Percentiles rank a stretch among this genome's conserved stretches.
Conservation (phyloP, 2,888 invertebrate genomes). For the Nasonia oneida region DNA sequence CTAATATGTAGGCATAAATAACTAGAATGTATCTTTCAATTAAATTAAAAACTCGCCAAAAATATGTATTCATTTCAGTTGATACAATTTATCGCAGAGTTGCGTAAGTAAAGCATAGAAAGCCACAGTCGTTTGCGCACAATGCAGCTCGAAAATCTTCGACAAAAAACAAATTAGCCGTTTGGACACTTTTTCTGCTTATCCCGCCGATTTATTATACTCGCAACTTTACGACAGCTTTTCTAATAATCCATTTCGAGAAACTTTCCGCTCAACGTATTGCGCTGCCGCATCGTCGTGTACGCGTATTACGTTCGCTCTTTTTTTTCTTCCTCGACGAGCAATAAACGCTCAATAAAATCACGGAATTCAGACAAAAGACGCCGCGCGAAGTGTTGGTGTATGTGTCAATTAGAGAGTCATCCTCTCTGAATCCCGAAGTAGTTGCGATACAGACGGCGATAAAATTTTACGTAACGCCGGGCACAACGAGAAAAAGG, state of each 20-base stretch:
- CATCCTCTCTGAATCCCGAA: neutral
- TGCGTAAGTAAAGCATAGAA: neutral
- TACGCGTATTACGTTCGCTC: neutral
- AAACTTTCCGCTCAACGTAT: neutral
- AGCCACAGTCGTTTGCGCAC: neutral
- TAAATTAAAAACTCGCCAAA: neutral
- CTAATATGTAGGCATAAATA: neutral
- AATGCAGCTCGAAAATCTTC: neutral
- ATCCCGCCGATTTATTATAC: no score
- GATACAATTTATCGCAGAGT: neutral
- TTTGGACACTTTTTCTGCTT: neutral
- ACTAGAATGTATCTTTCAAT: neutral
- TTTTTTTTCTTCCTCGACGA: neutral
- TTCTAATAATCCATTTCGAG: constrained; percentile 19
- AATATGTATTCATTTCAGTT: neutral
- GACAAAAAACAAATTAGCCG: constrained; percentile 12
- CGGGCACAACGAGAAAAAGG: constrained; percentile 67
- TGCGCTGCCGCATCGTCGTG: neutral
- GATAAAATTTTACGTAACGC: constrained; percentile 66
- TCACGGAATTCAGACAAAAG: neutral
- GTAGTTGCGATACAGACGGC: constrained; percentile 24
- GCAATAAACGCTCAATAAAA: constrained; percentile 11
- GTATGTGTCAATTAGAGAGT: constrained; percentile 20
- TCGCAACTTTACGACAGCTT: constrained; percentile 1
- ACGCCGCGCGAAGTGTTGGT: neutral